These are phyloP conservation scores for Castor canadensis DNA, from an alignment of 2,113 vertebrate species.

Conservation along the genomic window DNA sequence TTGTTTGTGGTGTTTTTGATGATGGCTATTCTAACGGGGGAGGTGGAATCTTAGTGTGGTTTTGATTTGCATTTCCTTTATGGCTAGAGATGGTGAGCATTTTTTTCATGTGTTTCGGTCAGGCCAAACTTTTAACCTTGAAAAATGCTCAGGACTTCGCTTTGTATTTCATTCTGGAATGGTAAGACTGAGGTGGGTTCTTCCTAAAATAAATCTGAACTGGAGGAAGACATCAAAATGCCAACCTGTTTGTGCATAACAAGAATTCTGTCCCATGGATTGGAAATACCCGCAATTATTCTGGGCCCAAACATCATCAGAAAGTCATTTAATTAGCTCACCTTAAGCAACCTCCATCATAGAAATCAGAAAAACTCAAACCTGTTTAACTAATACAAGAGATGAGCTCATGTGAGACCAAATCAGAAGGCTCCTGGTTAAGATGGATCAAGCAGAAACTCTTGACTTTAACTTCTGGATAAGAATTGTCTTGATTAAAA, in stretches of 20 bases:
- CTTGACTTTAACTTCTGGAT: not conserved
- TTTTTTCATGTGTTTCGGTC: too few relatives aligned
- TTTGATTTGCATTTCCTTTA: too few relatives aligned
- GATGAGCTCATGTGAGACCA: not conserved
- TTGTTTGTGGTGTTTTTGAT: too few relatives aligned
- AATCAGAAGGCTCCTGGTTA: not conserved
- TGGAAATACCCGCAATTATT: not conserved
- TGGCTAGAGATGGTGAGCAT: too few relatives aligned
- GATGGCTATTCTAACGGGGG: too few relatives aligned
- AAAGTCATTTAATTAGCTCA: not conserved
- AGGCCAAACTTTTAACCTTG: slow-evolving; percentile 5
- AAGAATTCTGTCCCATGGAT: not conserved
- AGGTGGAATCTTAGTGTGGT: too few relatives aligned
- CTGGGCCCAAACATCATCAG: not conserved
- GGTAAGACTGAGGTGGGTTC: not conserved
- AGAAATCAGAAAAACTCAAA: not conserved
- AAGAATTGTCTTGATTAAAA: not conserved
- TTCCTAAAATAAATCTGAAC: slow-evolving; percentile 11
- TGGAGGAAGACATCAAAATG: not conserved
- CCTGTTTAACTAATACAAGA: not conserved
- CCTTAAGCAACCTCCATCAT: not conserved
- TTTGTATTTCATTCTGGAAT: slow-evolving; percentile 1
- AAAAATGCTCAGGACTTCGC: slow-evolving; percentile 12
- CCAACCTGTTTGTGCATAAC: not conserved
- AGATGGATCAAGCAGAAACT: not conserved